Base-by-base conservation (phyloP, 1,140 invertebrate genomes). In the Hestina assimilis region DNA sequence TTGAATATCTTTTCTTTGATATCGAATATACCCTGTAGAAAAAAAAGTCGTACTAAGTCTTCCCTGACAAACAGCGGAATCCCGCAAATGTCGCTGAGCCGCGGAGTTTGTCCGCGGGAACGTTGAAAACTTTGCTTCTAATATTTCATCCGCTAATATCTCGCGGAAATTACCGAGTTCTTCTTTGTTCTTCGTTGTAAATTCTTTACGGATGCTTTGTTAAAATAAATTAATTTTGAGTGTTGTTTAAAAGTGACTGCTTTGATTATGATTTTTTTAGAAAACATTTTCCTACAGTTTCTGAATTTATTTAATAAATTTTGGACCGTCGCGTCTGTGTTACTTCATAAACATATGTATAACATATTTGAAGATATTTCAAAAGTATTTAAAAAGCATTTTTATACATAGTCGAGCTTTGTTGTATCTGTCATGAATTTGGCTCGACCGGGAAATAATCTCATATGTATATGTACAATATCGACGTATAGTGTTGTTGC, bases 31-130 rank as follows among this genome's bases (percentile, higher is more conserved):
- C n/a, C n/a, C n/a, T n/a, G n/a, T n/a, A n/a, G n/a, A n/a, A n/a
- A n/a, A n/a, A n/a, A n/a, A n/a, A n/a, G n/a, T n/a, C n/a, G n/a
- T n/a, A n/a, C n/a, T n/a, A n/a, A n/a, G n/a, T n/a, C n/a, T 73
- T 68, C 74, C 75, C 55, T 70, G 72, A 74, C 75, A 72, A 79
- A 79, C 51, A 62, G 56, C 66, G 77, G 78, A 59, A 83, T 81
- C 71, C 79, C 75, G 64, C 76, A 82, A 84, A 84, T 75, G 81
- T 83, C 80, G 71, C 63, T 54, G 59, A 68, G 81, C 81, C 80
- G 71, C 63, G 56, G 59, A 68, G 60, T 67, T 70, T 45, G 59
- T 51, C 59, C 58, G 60, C 33, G 66, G 73, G 72, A 72, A 48
- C 62, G 57, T 61, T 56, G 63, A 64, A 72, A 83, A 83, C 70